These are phyloP conservation scores for Aspidiotus rigidus DNA, from an alignment of 2,888 invertebrate genomes.

Conservation along the genomic window DNA sequence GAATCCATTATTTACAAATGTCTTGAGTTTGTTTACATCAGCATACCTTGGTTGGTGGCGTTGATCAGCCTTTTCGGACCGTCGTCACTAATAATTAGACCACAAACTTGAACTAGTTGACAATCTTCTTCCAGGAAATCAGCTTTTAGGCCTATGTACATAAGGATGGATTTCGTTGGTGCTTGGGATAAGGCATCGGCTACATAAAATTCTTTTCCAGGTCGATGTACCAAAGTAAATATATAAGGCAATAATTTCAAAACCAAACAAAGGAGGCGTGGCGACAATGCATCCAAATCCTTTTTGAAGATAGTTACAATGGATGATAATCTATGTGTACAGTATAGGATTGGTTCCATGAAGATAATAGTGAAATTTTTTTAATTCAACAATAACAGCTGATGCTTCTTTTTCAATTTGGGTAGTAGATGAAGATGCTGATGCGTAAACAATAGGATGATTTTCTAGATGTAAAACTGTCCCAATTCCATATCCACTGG, in stretches of 20 bases:
- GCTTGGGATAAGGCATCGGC: background rate
- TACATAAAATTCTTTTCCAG: background rate
- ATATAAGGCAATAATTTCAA: background rate
- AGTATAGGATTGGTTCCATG: no score
- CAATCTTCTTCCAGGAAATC: background rate
- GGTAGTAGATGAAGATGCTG: background rate
- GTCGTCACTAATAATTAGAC: background rate
- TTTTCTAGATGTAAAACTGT: background rate
- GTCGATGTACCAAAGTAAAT: background rate
- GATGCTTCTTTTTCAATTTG: conserved; percentile 16
- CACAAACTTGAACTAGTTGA: background rate
- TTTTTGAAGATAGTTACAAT: background rate
- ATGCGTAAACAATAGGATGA: background rate
- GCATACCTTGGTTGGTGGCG: background rate
- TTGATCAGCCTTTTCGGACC: background rate
- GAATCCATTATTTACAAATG: background rate
- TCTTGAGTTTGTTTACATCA: background rate
- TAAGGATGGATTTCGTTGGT: no score
- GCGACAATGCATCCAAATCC: background rate
- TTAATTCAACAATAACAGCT: background rate
- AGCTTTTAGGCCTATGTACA: background rate
- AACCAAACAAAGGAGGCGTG: background rate
- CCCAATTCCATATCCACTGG: conserved; percentile 5
- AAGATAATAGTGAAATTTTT: conserved; percentile 3
- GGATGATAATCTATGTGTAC: conserved; percentile 5